Conservation (phyloP, 2,113 vertebrate species). For the Tragelaphus scriptus region DNA sequence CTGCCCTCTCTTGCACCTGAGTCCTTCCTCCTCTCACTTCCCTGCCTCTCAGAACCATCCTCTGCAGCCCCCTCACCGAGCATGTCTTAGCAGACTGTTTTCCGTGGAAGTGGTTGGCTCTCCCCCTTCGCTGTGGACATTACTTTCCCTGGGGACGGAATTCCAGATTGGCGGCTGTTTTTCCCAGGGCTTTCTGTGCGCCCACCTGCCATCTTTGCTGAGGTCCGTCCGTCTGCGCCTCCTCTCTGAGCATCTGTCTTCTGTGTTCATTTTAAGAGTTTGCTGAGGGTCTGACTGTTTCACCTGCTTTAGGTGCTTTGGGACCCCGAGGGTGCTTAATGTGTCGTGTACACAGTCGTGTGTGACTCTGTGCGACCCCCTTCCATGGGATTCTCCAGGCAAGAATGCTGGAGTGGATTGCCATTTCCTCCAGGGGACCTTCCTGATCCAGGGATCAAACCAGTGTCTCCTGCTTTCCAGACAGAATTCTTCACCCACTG, state of each 20-base stretch:
- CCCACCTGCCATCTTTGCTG: not conserved
- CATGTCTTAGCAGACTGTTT: no score
- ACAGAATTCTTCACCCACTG: not conserved
- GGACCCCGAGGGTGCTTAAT: no score
- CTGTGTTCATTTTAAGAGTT: not conserved
- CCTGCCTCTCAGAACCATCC: not conserved
- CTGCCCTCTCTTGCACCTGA: not conserved
- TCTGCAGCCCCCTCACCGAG: not conserved
- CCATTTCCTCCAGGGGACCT: not conserved
- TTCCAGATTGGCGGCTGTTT: not conserved
- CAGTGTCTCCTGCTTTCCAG: not conserved
- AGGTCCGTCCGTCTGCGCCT: no score
- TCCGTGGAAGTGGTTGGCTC: not conserved
- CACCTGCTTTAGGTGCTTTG: no score
- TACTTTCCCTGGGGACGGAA: no score
- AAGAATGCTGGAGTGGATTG: not conserved
- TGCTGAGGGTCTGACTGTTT: not conserved
- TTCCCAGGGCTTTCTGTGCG: not conserved
- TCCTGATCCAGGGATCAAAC: not conserved
- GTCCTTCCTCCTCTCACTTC: not conserved
- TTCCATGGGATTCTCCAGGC: not conserved
- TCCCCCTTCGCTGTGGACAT: rapidly evolving
- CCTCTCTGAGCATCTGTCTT: not conserved
- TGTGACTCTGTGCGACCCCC: not conserved
- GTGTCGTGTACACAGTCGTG: rapidly evolving